Conservation (phyloP, 2,113 vertebrate genomes). For the Callospermophilus lateralis region DNA sequence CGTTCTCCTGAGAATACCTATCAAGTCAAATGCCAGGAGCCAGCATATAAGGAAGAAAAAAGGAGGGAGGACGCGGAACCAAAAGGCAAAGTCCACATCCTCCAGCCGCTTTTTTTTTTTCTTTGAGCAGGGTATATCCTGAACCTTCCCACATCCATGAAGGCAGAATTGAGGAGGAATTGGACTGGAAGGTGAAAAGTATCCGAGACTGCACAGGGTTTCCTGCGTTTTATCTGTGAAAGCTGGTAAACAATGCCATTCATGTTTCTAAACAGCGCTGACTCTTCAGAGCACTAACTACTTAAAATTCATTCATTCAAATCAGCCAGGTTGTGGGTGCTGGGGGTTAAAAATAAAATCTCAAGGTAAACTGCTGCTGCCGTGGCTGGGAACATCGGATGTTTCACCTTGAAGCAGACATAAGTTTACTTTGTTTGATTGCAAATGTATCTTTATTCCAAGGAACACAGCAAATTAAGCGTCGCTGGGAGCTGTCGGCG, state of each 20-base stretch:
- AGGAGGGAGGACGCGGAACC: fast-evolving
- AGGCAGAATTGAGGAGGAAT: background rate
- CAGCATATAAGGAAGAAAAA: background rate
- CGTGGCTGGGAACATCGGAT: background rate
- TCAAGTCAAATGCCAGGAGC: background rate
- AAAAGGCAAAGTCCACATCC: background rate
- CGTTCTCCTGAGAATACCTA: background rate
- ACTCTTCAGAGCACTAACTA: background rate
- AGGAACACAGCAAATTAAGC: background rate
- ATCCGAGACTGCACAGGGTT: background rate
- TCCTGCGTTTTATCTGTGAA: background rate
- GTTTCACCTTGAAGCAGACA: background rate
- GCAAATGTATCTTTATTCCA: background rate
- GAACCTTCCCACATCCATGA: background rate
- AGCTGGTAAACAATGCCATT: background rate
- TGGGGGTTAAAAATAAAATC: background rate
- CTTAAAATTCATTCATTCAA: conserved; percentile 34
- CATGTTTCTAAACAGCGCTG: background rate
- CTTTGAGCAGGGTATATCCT: background rate
- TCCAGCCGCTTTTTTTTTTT: no score
- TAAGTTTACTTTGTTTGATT: background rate
- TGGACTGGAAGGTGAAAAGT: background rate
- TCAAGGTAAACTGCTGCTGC: background rate
- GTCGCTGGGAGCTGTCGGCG: background rate
- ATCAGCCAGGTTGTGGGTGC: background rate